These are phyloP conservation scores for Blera fallax DNA, from an alignment of 2,888 invertebrate genomes.

Conservation along the genomic window DNA sequence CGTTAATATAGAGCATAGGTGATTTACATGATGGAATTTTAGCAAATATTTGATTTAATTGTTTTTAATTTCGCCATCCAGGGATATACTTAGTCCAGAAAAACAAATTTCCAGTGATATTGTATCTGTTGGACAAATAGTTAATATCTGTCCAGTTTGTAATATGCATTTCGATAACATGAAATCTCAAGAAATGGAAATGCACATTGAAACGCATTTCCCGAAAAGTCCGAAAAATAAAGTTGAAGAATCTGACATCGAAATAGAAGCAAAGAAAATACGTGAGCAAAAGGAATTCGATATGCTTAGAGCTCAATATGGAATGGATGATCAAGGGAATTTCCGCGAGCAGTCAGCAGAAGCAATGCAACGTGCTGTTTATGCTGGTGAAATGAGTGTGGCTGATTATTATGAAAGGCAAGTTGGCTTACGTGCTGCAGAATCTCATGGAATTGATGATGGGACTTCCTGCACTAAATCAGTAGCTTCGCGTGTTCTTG, in stretches of 20 bases:
- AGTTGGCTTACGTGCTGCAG: constrained; percentile 88
- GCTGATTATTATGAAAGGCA: constrained; percentile 93
- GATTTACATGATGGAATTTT: constrained; percentile 86
- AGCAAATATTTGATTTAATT: neutral
- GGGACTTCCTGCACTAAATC: constrained; percentile 90
- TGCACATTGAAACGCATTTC: constrained; percentile 93
- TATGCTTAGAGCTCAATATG: constrained; percentile 90
- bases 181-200: constrained; percentile 83
- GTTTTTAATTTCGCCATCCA: constrained; percentile 23
- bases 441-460: constrained; percentile 91
- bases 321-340: constrained; percentile 94
- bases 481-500: constrained; percentile 75
- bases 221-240: constrained; percentile 77
- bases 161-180: constrained; percentile 81
- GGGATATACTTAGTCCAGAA: constrained; percentile 77
- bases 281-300: constrained; percentile 92
- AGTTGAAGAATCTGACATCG: constrained; percentile 77
- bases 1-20: constrained; percentile 92
- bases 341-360: constrained; percentile 88
- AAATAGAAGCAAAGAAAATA: constrained; percentile 87
- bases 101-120: constrained; percentile 74
- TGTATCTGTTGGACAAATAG: constrained; percentile 73
- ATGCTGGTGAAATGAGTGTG: constrained; percentile 92
- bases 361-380: constrained; percentile 91
- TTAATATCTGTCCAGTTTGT: constrained; percentile 83